These are phyloP conservation scores for Hestina assimilis DNA, from an alignment of 1,140 invertebrate genomes.

Conservation along the genomic window DNA sequence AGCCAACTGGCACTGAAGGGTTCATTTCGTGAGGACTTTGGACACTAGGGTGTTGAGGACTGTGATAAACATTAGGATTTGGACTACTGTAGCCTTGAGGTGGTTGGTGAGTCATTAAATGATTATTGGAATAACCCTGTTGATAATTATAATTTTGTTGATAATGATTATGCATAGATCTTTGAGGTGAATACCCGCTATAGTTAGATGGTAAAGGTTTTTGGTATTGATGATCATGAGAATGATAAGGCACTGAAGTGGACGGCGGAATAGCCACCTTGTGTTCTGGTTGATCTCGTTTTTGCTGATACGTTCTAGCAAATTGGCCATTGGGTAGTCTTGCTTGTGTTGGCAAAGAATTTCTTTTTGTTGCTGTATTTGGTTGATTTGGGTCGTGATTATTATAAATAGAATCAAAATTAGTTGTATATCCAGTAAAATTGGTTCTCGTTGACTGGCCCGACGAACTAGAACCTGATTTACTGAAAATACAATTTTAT, in stretches of 20 bases:
- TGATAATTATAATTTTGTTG: conserved; percentile 66
- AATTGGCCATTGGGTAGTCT: conserved; percentile 61
- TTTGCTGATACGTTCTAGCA: conserved; percentile 51
- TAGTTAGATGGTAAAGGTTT: conserved; percentile 58
- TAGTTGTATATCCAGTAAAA: conserved; percentile 71
- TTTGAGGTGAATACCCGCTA: conserved; percentile 66
- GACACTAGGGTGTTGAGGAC: conserved; percentile 61
- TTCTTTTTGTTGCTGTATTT: conserved; percentile 57
- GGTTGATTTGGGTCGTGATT: conserved; percentile 60
- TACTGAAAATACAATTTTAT: conserved; percentile 60
- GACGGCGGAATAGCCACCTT: conserved; percentile 37
- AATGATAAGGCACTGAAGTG: conserved; percentile 54
- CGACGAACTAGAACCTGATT: conserved; percentile 76
- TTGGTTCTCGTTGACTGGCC: conserved; percentile 74
- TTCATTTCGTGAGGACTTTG: conserved; percentile 60
- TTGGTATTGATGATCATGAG: conserved; percentile 75
- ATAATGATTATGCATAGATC: conserved; percentile 54
- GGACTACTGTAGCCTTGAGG: conserved; percentile 57
- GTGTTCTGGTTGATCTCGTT: conserved; percentile 47
- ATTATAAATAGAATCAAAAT: conserved; percentile 67
- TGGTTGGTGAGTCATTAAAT: conserved; percentile 50
- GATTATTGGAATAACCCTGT: conserved; percentile 55
- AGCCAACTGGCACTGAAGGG: conserved; percentile 51
- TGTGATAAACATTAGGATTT: conserved; percentile 59
- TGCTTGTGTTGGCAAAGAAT: conserved; percentile 52